Percentiles rank a stretch among this genome's conserved stretches.
These are phyloP conservation scores for Erebia ligea DNA, from an alignment of 2,888 invertebrate species.

Conservation along the genomic window DNA sequence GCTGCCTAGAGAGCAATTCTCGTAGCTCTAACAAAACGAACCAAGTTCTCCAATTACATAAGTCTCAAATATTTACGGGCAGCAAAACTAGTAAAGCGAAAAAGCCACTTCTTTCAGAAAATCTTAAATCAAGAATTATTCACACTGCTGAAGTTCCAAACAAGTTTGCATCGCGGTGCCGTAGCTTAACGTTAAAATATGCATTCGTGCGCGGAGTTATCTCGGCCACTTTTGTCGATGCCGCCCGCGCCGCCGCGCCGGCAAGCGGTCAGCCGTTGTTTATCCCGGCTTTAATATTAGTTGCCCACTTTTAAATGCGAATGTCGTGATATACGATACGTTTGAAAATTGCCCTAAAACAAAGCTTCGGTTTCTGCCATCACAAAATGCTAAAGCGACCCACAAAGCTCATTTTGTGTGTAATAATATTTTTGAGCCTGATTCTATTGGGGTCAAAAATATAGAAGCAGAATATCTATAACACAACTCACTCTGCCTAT, in stretches of 20 bases:
- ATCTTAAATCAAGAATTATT: constrained; percentile 71
- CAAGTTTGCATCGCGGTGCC: constrained; percentile 70
- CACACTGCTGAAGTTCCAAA: constrained; percentile 67
- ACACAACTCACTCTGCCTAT: too few relatives aligned
- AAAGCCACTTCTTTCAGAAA: constrained; percentile 48
- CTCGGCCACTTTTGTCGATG: constrained; percentile 70
- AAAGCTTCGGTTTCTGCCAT: constrained; percentile 12
- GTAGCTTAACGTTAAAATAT: constrained; percentile 77
- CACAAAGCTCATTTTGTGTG: constrained; percentile 3
- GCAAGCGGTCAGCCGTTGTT: constrained; percentile 68
- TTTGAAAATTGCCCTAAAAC: constrained; percentile 22
- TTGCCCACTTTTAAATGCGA: constrained; percentile 48
- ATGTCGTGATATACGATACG: constrained; percentile 36
- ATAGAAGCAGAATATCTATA: not conserved
- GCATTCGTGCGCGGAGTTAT: constrained; percentile 73
- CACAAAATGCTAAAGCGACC: constrained; percentile 1
- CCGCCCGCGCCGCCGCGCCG: constrained; percentile 57
- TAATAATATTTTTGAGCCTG: not conserved
- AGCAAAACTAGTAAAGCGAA: constrained; percentile 37
- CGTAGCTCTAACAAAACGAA: constrained; percentile 19
- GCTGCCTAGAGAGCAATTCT: constrained; percentile 7
- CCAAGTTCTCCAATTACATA: constrained; percentile 22
- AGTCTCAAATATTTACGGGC: constrained; percentile 26
- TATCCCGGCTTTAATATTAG: constrained; percentile 67
- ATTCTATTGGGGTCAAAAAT: not conserved